Base-by-base conservation (phyloP, 2,888 invertebrate species). In the Himalopsyche kuldschensis region DNA sequence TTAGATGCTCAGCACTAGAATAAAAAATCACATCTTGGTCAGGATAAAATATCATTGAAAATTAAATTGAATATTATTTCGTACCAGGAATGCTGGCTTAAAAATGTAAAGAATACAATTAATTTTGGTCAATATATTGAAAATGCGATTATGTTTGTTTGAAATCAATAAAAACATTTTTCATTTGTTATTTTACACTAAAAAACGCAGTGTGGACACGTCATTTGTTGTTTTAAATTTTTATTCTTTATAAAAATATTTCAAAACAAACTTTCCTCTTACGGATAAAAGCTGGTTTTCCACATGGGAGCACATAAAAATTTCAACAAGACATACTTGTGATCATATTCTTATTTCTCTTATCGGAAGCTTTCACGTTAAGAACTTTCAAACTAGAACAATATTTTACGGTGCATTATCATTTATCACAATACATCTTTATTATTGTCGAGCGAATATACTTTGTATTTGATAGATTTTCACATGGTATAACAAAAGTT, bases 211-310 rank as follows among this genome's bases (percentile, higher is more conserved):
- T 30, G 69, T 69, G 69, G 27, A 69, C 27, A 69, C 69, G 30
- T 69, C 69, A 69, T 69, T 69, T 69, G 69, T 30, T 32, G 35
- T 76, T 76, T 76, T 20, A 76, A 76, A 76, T 76, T 76, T 78
- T 47, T 78, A 46, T 78, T 46, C 78, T 78, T 46, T 47, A 78
- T 78, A 47, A 78, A 47, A 47, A 30, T 27, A 78, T 78, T 78
- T 78, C 46, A 17, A 77, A 78, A 48, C 79, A 82, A 82, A 82
- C 82, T 82, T 82, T 82, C 79, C 82, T 82, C 79, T 82, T 82
- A 79, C 31, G 47, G 17, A 32, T 46, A 30, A 82, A 82, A 69
- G 79, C 69, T 30, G 82, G 47, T 47, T 75, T 79, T 79, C 78
- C 82, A 79, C 79, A 35, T 75, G 75, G 55, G 32, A 69, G 69